A percentile compares a stretch with the other conserved stretches of the same genome.
These are phyloP conservation scores for Pteromalus puparum DNA, from an alignment of 1,140 invertebrate species.

Conservation along the genomic window DNA sequence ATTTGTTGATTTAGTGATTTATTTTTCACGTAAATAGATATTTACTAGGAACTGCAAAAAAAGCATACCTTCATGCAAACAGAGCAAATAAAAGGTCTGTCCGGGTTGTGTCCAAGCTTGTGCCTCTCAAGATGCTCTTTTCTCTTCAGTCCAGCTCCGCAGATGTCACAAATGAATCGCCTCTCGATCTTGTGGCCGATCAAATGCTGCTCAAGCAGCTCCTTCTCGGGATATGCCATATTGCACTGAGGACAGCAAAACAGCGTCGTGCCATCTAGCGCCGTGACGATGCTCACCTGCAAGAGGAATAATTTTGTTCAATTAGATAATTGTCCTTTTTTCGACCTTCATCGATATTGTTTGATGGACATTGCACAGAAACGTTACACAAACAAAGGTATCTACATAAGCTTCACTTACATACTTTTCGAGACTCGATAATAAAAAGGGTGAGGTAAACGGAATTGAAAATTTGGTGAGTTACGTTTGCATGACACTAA, in stretches of 20 bases:
- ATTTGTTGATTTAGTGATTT: neutral
- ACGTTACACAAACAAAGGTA: neutral
- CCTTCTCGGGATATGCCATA: constrained; percentile 86
- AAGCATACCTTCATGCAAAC: constrained; percentile 80
- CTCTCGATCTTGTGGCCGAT: constrained; percentile 86
- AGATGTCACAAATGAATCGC: constrained; percentile 79
- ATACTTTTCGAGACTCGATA: neutral
- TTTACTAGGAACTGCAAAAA: neutral
- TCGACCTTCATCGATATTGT: neutral
- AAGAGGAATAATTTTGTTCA: constrained; percentile 21
- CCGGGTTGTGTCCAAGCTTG: constrained; percentile 86
- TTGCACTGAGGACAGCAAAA: constrained; percentile 88
- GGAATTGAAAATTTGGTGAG: neutral
- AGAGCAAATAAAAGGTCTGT: constrained; percentile 85
- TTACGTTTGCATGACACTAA: constrained; percentile 27
- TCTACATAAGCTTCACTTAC: neutral
- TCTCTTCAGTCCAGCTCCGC: constrained; percentile 83
- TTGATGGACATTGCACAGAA: neutral
- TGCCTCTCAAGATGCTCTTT: constrained; percentile 88
- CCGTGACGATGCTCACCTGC: constrained; percentile 81
- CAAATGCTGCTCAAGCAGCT: constrained; percentile 84
- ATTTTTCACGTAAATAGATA: neutral
- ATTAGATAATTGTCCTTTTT: neutral
- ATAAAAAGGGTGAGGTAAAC: neutral
- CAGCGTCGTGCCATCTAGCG: constrained; percentile 82